These are phyloP conservation scores for Hipposideros larvatus DNA, from an alignment of 2,797 vertebrate genomes.

Conservation along the genomic window DNA sequence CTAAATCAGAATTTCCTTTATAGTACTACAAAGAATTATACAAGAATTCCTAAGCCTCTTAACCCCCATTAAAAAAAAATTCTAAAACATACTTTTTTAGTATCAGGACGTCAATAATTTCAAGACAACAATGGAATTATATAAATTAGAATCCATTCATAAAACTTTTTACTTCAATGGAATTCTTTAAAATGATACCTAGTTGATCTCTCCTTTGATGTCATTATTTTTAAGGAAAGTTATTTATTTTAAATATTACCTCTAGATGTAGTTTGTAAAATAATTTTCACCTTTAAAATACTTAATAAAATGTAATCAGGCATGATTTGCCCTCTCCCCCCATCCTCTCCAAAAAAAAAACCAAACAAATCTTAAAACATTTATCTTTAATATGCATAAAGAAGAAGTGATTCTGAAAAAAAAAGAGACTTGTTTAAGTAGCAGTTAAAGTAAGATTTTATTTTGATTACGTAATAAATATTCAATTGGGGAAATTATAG, in stretches of 20 bases:
- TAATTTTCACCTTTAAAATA: not conserved
- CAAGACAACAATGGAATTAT: not conserved
- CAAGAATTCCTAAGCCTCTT: not conserved
- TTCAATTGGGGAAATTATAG: not conserved
- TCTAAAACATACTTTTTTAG: not conserved
- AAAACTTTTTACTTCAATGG: not conserved
- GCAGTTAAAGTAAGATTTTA: not conserved
- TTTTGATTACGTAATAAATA: constrained; percentile 20
- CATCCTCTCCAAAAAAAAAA: too few species aligned
- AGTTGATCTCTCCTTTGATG: not conserved
- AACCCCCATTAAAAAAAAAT: not conserved
- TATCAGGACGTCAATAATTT: not conserved
- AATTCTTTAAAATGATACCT: not conserved
- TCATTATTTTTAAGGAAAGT: not conserved
- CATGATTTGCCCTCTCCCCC: not conserved
- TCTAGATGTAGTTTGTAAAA: not conserved
- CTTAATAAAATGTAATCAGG: not conserved
- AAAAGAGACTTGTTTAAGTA: not conserved
- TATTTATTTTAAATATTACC: not conserved
- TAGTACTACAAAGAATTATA: not conserved
- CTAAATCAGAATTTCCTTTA: not conserved
- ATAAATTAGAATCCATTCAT: not conserved
- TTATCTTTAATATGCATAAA: not conserved
- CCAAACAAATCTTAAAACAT: not conserved
- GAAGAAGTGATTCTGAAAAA: not conserved